Conservation (phyloP, 1,140 invertebrate species). For the Babylonia areolata region DNA sequence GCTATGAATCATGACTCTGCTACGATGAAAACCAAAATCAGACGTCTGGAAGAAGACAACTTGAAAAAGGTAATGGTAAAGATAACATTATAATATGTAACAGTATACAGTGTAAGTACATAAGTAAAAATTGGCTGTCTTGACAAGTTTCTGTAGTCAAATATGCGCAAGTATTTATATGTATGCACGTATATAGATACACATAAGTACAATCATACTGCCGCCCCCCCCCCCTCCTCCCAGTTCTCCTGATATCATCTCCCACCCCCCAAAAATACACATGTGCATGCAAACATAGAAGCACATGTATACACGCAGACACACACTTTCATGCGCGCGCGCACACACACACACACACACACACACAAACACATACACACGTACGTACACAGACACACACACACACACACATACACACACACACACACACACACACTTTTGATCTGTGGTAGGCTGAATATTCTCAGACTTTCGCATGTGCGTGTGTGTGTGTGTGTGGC, state of each 20-base stretch:
- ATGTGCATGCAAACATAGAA: no score
- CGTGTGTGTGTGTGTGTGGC: not conserved
- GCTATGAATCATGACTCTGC: slow-evolving; percentile 66
- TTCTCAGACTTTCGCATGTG: no score
- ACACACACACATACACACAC: not conserved
- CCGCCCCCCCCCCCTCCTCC: no score
- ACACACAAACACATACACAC: not conserved
- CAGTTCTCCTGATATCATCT: no score
- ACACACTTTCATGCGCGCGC: not conserved
- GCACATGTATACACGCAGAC: not conserved
- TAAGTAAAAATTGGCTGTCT: not conserved
- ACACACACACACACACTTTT: not conserved
- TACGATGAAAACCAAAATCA: slow-evolving; percentile 68
- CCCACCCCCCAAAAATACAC: no score
- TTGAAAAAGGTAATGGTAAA: slow-evolving; percentile 65
- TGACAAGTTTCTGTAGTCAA: no score
- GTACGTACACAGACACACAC: not conserved
- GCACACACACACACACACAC: not conserved
- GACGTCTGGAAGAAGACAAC: slow-evolving; percentile 73
- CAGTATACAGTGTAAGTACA: not conserved
- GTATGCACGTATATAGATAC: no score
- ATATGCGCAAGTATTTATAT: no score
- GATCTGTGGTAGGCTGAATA: no score
- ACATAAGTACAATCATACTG: no score
- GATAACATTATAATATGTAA: not conserved